A percentile compares a stretch with the other conserved stretches of the same genome.
These are phyloP conservation scores for Myiotriccus ornatus DNA, from an alignment of 2,797 vertebrate species.

Conservation along the genomic window DNA sequence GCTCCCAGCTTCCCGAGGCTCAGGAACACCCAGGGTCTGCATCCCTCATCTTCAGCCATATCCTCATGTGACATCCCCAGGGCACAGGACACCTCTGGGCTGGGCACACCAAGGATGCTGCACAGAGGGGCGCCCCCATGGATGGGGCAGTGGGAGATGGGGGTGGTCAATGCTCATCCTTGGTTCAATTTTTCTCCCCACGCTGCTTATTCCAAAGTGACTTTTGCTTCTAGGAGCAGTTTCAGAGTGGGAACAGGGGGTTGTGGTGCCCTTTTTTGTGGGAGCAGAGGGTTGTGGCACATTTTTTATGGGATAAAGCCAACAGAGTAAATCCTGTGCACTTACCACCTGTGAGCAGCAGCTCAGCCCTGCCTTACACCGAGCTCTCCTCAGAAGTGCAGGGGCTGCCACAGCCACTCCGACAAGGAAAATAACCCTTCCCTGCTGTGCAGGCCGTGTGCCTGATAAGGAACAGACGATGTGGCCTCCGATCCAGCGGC, in stretches of 20 bases:
- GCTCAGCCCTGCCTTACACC: background rate
- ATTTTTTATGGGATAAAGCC: rapidly evolving
- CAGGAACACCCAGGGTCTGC: background rate
- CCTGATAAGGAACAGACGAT: background rate
- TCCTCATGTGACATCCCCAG: rapidly evolving
- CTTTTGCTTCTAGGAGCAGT: background rate
- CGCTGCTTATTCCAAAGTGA: rapidly evolving
- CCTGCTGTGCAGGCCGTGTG: background rate
- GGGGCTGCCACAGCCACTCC: background rate
- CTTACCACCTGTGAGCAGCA: background rate
- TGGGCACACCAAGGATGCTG: background rate
- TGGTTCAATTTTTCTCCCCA: background rate
- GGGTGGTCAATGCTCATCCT: background rate
- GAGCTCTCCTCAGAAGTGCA: background rate
- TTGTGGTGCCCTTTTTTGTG: rapidly evolving
- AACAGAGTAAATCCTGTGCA: background rate
- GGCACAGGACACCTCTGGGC: no score
- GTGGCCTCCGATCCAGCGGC: background rate
- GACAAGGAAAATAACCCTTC: background rate
- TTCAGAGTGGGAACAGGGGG: background rate
- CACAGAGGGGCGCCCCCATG: background rate
- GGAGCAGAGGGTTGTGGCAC: background rate
- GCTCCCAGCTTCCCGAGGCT: background rate
- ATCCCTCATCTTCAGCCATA: background rate
- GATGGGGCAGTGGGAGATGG: rapidly evolving